Conservation (phyloP, 1,140 invertebrate genomes). For the Drosophila bocki region DNA sequence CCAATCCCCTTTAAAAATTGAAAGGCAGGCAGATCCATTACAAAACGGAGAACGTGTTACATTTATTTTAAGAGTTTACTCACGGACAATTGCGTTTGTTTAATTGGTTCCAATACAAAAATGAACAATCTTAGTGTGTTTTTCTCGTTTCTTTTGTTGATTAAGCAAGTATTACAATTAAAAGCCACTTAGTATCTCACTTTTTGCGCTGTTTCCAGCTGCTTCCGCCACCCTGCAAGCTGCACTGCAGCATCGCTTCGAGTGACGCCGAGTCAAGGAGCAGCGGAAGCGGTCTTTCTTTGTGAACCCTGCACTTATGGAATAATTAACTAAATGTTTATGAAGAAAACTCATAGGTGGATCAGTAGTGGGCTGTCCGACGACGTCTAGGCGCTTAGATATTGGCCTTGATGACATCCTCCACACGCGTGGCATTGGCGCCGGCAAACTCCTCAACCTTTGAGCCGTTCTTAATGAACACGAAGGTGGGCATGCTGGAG, state of each 20-base stretch:
- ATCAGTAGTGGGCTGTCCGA: constrained; percentile 37
- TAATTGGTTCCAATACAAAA: constrained; percentile 49
- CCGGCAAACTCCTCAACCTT: constrained; percentile 92
- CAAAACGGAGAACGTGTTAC: constrained; percentile 28
- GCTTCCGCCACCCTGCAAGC: constrained; percentile 1
- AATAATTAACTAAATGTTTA: constrained; percentile 73
- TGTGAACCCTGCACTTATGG: constrained; percentile 64
- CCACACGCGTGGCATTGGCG: constrained; percentile 91
- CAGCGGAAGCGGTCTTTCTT: constrained; percentile 5
- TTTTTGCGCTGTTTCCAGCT: constrained; percentile 32
- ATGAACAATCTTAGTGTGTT: constrained; percentile 39
- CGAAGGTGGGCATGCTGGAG: constrained; percentile 96
- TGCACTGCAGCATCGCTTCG: constrained; percentile 28
- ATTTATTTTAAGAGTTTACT: constrained; percentile 53
- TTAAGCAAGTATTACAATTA: constrained; percentile 70
- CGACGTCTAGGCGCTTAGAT: constrained; percentile 39
- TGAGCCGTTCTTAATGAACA: constrained; percentile 93
- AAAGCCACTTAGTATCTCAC: constrained; percentile 73
- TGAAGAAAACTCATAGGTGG: constrained; percentile 48
- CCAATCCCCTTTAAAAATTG: neutral
- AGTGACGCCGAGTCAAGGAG: neutral
- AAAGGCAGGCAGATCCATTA: neutral
- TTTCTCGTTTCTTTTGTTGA: constrained; percentile 39
- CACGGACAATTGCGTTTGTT: constrained; percentile 48
- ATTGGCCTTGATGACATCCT: constrained; percentile 54